Percentiles rank a stretch among this genome's conserved stretches.
Conservation (phyloP, 1,140 invertebrate species). For the Phocides pigmalion region DNA sequence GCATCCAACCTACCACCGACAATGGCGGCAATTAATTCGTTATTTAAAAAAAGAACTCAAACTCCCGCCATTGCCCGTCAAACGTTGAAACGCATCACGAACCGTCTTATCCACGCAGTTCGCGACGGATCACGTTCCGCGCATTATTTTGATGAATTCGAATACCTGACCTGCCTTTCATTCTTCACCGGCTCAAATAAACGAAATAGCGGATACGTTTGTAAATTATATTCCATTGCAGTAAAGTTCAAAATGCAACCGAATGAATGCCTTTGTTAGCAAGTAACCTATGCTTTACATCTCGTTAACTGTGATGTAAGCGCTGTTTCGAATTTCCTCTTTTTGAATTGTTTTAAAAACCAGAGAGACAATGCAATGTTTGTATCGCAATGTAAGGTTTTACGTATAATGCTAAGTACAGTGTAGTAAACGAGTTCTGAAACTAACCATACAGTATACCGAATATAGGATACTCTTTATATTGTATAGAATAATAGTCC, state of each 20-base stretch:
- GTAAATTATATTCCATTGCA: not conserved
- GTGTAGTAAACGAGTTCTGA: not conserved
- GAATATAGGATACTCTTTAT: too few relatives aligned
- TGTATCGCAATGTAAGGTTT: too few relatives aligned
- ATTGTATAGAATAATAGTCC: too few relatives aligned
- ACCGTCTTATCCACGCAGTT: constrained; percentile 59
- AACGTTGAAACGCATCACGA: constrained; percentile 45
- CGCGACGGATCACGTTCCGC: constrained; percentile 67
- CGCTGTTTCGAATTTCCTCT: not conserved
- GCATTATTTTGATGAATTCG: constrained; percentile 73
- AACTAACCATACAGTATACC: too few relatives aligned
- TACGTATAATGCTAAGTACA: too few relatives aligned
- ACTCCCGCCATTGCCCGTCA: constrained; percentile 37
- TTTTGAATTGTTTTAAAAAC: constrained; percentile 1
- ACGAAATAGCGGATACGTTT: constrained; percentile 1
- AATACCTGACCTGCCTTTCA: constrained; percentile 48
- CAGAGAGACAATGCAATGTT: not conserved
- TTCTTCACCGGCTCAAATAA: constrained; percentile 14
- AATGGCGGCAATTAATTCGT: constrained; percentile 66
- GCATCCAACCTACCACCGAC: constrained; percentile 45
- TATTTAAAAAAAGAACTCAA: constrained; percentile 48
- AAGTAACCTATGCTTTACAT: constrained; percentile 19
- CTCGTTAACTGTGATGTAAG: not conserved
- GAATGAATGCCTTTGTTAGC: constrained; percentile 11
- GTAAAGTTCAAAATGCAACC: constrained; percentile 12